These are phyloP conservation scores for Mobula birostris DNA, from an alignment of 2,113 vertebrate genomes.

Conservation along the genomic window DNA sequence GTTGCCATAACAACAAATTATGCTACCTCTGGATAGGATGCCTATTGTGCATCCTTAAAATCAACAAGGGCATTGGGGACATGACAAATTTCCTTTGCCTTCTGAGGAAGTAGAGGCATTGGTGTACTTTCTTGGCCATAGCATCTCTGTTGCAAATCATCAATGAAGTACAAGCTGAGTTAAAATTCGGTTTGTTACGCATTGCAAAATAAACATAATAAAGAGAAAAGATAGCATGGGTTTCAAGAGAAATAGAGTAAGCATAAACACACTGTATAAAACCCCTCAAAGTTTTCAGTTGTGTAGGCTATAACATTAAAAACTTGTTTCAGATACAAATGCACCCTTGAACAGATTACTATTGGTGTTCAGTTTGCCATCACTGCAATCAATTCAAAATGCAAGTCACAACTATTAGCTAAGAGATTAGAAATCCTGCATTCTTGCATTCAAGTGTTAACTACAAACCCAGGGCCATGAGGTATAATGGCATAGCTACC, in stretches of 20 bases:
- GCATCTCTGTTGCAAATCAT: too few relatives aligned
- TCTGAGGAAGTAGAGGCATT: too few relatives aligned
- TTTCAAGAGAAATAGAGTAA: background rate
- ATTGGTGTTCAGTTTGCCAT: background rate
- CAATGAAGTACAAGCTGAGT: background rate
- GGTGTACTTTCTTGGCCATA: too few relatives aligned
- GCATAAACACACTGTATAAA: background rate
- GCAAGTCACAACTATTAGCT: background rate
- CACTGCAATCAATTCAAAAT: background rate
- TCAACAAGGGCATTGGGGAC: too few relatives aligned
- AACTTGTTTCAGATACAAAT: background rate
- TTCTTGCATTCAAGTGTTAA: background rate
- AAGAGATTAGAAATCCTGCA: background rate
- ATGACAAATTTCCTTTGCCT: too few relatives aligned
- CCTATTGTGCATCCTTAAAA: too few relatives aligned
- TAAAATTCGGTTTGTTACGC: background rate
- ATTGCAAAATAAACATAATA: background rate
- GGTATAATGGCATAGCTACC: too few relatives aligned
- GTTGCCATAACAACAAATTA: too few relatives aligned
- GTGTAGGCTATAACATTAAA: background rate
- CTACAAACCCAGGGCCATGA: background rate
- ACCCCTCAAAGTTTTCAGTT: background rate
- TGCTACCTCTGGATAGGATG: too few relatives aligned
- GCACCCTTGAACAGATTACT: background rate
- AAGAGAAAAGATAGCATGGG: background rate